Conservation (phyloP, 2,113 vertebrate species). For the Atherinomorus stipes region DNA sequence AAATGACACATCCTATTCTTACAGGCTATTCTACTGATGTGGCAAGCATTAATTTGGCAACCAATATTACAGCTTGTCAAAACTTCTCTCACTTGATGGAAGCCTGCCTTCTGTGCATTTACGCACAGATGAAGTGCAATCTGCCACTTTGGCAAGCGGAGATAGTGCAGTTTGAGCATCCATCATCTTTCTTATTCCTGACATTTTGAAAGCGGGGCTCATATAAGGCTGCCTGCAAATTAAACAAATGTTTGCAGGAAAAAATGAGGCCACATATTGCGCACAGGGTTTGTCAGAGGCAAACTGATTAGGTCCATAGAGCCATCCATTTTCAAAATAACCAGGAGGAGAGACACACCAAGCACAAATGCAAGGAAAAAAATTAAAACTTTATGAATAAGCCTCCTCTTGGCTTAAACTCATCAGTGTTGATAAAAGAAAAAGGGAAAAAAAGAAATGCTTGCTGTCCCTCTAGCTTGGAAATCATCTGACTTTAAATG, state of each 20-base stretch:
- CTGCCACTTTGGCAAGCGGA: conserved; percentile 61
- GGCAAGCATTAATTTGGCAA: conserved; percentile 48
- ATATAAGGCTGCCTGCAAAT: conserved; percentile 32
- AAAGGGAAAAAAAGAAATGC: background rate
- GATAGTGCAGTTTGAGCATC: conserved; percentile 43
- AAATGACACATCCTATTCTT: conserved; percentile 12
- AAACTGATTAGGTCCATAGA: conserved; percentile 36
- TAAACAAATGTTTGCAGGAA: conserved; percentile 52
- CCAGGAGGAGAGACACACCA: conserved; percentile 7
- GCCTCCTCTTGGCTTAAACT: conserved; percentile 32
- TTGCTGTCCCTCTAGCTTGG: conserved; percentile 22
- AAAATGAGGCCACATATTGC: conserved; percentile 29
- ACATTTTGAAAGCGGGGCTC: conserved; percentile 52
- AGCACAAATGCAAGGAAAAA: conserved; percentile 12
- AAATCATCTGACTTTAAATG: conserved; percentile 28
- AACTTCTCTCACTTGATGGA: conserved; percentile 41
- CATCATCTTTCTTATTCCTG: conserved; percentile 52
- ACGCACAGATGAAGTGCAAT: conserved; percentile 64
- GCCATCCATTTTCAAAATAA: conserved; percentile 39
- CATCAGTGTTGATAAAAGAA: conserved; percentile 10
- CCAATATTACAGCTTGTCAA: conserved; percentile 58
- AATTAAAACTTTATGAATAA: conserved; percentile 36
- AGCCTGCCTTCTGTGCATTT: conserved; percentile 69
- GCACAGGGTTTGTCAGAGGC: conserved; percentile 16
- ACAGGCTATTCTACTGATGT: conserved; percentile 24